Conservation (phyloP, 2,888 invertebrate species). For the Nezara viridula region DNA sequence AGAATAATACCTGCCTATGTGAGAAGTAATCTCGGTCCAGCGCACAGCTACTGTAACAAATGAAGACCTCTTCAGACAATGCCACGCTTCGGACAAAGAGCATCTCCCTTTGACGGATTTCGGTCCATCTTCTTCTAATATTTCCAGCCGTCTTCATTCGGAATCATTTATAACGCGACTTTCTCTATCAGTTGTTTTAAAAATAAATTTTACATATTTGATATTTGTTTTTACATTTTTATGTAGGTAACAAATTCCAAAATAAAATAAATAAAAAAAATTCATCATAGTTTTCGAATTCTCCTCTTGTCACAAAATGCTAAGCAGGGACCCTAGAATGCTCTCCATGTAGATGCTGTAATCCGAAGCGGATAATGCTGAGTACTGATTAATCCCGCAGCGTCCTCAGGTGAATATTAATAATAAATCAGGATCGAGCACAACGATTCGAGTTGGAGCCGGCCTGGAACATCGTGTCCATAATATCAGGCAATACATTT, state of each 20-base stretch:
- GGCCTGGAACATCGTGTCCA: neutral
- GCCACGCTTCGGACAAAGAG: neutral
- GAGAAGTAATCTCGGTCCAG: neutral
- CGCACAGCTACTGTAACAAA: neutral
- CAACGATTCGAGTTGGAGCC: neutral
- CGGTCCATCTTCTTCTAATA: neutral
- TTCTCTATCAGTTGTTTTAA: neutral
- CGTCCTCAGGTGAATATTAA: neutral
- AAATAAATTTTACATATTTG: no score
- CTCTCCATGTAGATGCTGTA: neutral
- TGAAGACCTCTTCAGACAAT: conserved; percentile 39
- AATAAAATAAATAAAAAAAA: no score
- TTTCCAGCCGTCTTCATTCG: neutral
- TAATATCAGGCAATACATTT: neutral
- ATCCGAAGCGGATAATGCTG: neutral
- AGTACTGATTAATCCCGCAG: neutral
- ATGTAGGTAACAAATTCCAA: no score
- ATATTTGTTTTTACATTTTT: no score
- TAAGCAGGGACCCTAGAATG: neutral
- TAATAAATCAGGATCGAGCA: neutral
- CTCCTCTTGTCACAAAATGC: neutral
- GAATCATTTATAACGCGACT: neutral
- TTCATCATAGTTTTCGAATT: neutral
- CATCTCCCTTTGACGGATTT: neutral
- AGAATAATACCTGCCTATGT: neutral